Percentiles rank a stretch among this genome's conserved stretches.
phyloP scores from a whole-genome alignment of 2,888 invertebrate genomes.

The Nymphalis urticae region DNA sequence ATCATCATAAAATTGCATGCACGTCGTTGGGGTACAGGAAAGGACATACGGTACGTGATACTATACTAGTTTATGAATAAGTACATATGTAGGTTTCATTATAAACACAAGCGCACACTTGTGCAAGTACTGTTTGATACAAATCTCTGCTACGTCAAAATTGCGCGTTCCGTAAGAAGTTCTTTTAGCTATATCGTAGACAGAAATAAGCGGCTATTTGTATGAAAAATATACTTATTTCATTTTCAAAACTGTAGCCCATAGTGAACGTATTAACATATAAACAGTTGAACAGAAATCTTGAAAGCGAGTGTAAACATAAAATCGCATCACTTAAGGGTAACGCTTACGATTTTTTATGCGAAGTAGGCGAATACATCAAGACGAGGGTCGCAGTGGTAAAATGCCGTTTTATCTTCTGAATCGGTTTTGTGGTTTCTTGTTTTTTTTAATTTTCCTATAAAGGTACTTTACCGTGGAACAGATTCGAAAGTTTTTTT shows the following conservation, averaged over 20 bases:
- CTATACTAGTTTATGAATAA: no score
- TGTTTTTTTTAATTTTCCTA: no score
- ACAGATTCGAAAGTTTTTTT: background rate
- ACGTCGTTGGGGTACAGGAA: no score
- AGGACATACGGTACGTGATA: no score
- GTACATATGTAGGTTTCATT: no score
- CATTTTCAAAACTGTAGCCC: background rate
- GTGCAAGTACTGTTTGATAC: no score
- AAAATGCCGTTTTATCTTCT: constrained; percentile 5
- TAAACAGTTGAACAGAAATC: constrained; percentile 46
- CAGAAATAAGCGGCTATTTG: background rate
- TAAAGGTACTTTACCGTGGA: background rate
- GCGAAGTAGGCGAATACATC: constrained; percentile 53
- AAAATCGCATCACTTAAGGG: constrained; percentile 50
- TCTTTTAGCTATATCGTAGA: no score
- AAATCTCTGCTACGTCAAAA: no score
- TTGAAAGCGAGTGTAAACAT: constrained; percentile 34
- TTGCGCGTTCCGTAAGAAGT: no score
- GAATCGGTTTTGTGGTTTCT: no score
- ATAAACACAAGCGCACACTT: no score
- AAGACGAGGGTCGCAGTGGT: constrained; percentile 30
- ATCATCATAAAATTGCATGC: no score
- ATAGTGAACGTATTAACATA: constrained; percentile 38
- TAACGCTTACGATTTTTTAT: constrained; percentile 60
- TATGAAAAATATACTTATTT: background rate